phyloP scores from a whole-genome alignment of 1,140 invertebrate genomes.

The Drosophila sulfurigaster region DNA sequence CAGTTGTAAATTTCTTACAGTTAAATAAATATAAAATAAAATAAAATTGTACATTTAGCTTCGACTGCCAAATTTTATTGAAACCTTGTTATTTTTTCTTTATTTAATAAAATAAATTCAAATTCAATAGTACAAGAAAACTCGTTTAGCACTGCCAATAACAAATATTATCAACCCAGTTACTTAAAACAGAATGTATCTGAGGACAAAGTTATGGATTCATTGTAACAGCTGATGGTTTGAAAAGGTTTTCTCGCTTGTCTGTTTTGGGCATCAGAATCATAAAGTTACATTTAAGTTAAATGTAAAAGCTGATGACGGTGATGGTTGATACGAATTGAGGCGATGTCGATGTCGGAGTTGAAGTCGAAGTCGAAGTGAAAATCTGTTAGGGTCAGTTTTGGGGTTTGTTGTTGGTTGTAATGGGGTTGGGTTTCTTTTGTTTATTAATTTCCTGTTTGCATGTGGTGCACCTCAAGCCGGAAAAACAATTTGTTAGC shows the following conservation, averaged over 20 bases:
- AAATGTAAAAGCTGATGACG: slow-evolving; percentile 24
- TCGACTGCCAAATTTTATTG: too few species aligned
- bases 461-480: slow-evolving; percentile 80
- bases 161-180: neutral
- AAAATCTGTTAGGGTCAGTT: slow-evolving; percentile 68
- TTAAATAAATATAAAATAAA: too few species aligned
- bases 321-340: neutral
- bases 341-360: slow-evolving; percentile 30
- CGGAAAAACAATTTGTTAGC: slow-evolving; percentile 80
- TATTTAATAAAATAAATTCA: too few species aligned
- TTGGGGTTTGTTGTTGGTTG: slow-evolving; percentile 10
- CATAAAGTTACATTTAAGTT: slow-evolving; percentile 56
- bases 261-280: slow-evolving; percentile 23
- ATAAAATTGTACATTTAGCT: too few species aligned
- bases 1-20: too few species aligned
- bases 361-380: slow-evolving; percentile 26
- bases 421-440: slow-evolving; percentile 44
- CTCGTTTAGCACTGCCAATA: too few species aligned
- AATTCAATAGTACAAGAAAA: too few species aligned
- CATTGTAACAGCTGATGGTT: slow-evolving; percentile 1
- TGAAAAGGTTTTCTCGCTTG: slow-evolving; percentile 1
- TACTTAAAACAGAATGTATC: too few species aligned
- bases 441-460: slow-evolving; percentile 81
- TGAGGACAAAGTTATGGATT: too few species aligned
- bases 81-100: too few species aligned